Evolutionary conservation across 2,113 vertebrate genomes (phyloP), one percentile per base, ranked within the genome.

Genomic region (Romanogobio albipinnatus): DNA sequence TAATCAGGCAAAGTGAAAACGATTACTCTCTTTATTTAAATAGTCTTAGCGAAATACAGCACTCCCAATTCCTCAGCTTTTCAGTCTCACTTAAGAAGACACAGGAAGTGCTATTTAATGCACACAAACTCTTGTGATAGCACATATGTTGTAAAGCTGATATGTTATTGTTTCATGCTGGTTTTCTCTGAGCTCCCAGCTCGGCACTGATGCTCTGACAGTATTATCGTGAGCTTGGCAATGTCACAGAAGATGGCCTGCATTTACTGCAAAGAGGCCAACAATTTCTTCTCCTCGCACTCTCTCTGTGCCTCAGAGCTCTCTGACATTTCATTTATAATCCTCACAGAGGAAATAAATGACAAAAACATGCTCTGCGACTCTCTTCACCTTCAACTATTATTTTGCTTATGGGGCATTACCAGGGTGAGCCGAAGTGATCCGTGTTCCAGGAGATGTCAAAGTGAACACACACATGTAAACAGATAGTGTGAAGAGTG

Each of bases 201-300:
- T 90, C 82, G 87, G 53, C 83, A 43, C 84, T 86, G 79, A 84
- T 89, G 91, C 85, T 76, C 66, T 91, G 92, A 92, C 91, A 91
- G 87, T 88, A 93, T 94, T 91, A 93, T 92, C 79, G 86, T 90
- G 87, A 85, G 89, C 91, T 92, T 91, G 88, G 87, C 90, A 89
- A 90, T 88, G 92, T 92, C 90, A 91, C 84, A 26, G 64, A 89
- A 90, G 91, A 90, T 56, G 17, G 53, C 53, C 53, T 56, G 53
- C 53, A 56, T 56, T 56, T 56, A 56, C 53, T 56, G 17, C 6
- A 56, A 8, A 56, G 6, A 56, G 53, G 53, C 53, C 53, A 56
- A 22, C 53, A 19, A 56, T 22, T 56, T 22, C n/a, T 51, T 47
- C 64, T 45, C 47, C 45, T 24, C 62, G 45, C 51, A 70, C 17